A percentile compares a stretch with the other conserved stretches of the same genome.
These are phyloP conservation scores for Brachypalpus laphriformis DNA, from an alignment of 2,888 invertebrate genomes.

Conservation along the genomic window DNA sequence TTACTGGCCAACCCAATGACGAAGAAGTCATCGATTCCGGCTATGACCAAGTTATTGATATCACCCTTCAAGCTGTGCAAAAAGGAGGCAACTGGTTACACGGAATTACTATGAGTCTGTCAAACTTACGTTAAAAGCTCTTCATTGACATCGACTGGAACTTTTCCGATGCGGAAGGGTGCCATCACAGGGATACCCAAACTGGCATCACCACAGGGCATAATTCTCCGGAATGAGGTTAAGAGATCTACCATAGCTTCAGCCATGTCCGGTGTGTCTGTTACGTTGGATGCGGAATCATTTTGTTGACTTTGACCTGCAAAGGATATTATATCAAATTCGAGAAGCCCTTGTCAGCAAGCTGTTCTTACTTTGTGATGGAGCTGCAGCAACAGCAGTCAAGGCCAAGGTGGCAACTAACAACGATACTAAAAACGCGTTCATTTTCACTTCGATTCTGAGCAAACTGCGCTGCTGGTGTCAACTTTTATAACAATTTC, in stretches of 20 bases:
- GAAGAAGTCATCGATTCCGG: constrained; percentile 75
- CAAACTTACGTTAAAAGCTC: constrained; percentile 40
- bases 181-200: constrained; percentile 76
- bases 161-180: constrained; percentile 61
- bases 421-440: constrained; percentile 18
- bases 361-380: constrained; percentile 39
- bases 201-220: constrained; percentile 77
- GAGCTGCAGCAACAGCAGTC: constrained; percentile 71
- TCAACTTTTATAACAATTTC: constrained; percentile 55
- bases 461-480: background rate
- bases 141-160: background rate
- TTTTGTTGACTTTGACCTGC: background rate
- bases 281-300: background rate
- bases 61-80: constrained; percentile 75
- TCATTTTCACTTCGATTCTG: constrained; percentile 50
- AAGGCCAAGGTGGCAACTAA: constrained; percentile 48
- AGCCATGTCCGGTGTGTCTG: constrained; percentile 61
- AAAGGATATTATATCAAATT: background rate
- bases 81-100: background rate
- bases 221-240: constrained; percentile 75
- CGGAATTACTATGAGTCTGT: background rate
- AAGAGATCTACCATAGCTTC: constrained; percentile 74
- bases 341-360: no score
- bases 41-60: constrained; percentile 76
- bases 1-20: constrained; percentile 75